Percentiles rank a stretch among this genome's conserved stretches.
Conservation (phyloP, 2,888 invertebrate species). For the Ecliptopera silaceata region DNA sequence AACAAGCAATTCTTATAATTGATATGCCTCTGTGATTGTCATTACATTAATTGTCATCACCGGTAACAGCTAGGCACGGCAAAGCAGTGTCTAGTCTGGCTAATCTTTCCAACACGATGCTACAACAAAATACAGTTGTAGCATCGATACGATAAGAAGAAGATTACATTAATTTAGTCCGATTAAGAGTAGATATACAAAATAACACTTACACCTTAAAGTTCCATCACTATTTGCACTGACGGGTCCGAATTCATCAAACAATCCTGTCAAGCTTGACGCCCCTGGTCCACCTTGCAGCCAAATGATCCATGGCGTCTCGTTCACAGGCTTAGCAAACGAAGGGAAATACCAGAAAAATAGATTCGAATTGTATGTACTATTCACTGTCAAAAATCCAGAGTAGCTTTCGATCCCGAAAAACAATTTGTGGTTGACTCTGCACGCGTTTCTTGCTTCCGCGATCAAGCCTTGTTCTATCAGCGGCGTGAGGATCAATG, state of each 20-base stretch:
- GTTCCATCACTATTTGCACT: constrained; percentile 37
- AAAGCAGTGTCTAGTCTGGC: too few relatives aligned
- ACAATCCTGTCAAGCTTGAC: constrained; percentile 81
- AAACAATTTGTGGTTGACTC: constrained; percentile 57
- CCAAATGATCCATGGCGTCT: constrained; percentile 91
- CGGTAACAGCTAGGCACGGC: too few relatives aligned
- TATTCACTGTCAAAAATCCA: constrained; percentile 87
- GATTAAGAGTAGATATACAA: too few relatives aligned
- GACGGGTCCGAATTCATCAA: constrained; percentile 74
- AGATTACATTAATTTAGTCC: too few relatives aligned
- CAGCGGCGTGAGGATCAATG: constrained; percentile 66
- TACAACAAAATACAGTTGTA: too few relatives aligned
- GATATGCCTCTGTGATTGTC: too few relatives aligned
- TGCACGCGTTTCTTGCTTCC: constrained; percentile 62
- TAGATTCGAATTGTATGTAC: constrained; percentile 87
- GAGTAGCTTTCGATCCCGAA: constrained; percentile 76
- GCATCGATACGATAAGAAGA: too few relatives aligned
- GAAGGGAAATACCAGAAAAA: constrained; percentile 94
- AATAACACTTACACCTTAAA: constrained; percentile 55
- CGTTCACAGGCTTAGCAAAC: constrained; percentile 58
- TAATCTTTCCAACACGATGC: too few relatives aligned
- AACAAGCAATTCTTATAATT: too few relatives aligned
- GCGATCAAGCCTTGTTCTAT: constrained; percentile 60
- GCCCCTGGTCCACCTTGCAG: constrained; percentile 94
- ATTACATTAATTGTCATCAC: too few relatives aligned